Evolutionary conservation across 2,888 invertebrate species (phyloP).

Genomic region (Macaria liturata): DNA sequence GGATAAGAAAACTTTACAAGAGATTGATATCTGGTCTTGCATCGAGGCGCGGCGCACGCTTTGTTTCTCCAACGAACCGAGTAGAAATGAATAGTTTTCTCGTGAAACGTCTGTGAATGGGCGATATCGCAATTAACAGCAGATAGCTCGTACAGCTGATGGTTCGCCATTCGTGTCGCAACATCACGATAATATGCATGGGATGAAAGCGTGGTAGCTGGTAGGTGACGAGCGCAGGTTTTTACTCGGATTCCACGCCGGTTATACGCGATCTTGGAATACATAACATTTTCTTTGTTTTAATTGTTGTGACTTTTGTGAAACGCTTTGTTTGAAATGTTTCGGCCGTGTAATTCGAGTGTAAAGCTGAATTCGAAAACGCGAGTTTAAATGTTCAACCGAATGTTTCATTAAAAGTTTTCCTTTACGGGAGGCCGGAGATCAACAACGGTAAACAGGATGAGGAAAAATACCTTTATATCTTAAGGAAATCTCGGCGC

Average conservation of each 20-base stretch:
- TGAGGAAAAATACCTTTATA: constrained; percentile 28
- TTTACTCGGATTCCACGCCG: constrained; percentile 29
- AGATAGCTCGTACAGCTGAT: constrained; percentile 74
- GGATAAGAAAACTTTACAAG: too few relatives aligned
- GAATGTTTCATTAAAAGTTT: constrained; percentile 4
- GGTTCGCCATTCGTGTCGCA: constrained; percentile 64
- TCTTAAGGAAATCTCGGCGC: constrained; percentile 34
- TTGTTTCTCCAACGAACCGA: constrained; percentile 26
- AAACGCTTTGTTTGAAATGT: not conserved
- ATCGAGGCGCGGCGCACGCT: constrained; percentile 13
- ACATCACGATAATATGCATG: constrained; percentile 61
- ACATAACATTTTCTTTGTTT: constrained; percentile 8
- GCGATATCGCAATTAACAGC: constrained; percentile 66
- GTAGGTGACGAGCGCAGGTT: constrained; percentile 31
- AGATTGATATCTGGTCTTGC: not conserved
- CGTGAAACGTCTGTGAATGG: constrained; percentile 60
- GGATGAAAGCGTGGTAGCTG: constrained; percentile 64
- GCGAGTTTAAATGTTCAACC: not conserved
- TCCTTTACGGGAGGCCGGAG: constrained; percentile 9
- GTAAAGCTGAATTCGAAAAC: not conserved
- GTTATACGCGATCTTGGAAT: constrained; percentile 15
- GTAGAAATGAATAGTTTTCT: constrained; percentile 47
- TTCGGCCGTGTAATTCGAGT: not conserved
- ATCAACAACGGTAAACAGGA: constrained; percentile 24
- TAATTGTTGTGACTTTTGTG: not conserved